These are phyloP conservation scores for Ara ararauna DNA, from an alignment of 2,797 vertebrate genomes.

Conservation along the genomic window DNA sequence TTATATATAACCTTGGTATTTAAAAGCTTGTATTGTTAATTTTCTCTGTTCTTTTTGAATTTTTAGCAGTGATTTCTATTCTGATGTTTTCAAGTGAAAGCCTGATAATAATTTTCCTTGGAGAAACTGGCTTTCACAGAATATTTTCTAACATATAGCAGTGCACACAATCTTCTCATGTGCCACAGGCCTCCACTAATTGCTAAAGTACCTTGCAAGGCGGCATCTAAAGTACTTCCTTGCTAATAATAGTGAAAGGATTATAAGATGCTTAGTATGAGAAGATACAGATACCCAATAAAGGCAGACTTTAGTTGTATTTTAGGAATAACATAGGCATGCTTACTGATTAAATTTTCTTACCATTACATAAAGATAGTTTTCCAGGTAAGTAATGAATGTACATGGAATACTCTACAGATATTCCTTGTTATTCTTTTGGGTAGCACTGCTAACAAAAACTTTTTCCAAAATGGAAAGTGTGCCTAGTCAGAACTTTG, in stretches of 20 bases:
- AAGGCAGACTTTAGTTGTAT: neutral
- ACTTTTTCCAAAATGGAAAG: conserved; percentile 56
- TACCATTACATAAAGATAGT: conserved; percentile 16
- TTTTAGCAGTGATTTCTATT: neutral
- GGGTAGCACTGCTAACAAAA: conserved; percentile 59
- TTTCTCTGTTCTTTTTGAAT: neutral
- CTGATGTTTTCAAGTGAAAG: neutral
- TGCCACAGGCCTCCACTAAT: neutral
- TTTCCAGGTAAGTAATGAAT: conserved; percentile 18
- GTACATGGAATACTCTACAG: conserved; percentile 1
- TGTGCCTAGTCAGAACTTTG: conserved; percentile 68
- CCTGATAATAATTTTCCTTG: neutral
- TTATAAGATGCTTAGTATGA: neutral
- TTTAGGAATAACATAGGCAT: neutral
- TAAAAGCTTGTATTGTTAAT: neutral
- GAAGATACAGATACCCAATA: neutral
- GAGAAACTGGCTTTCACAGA: neutral
- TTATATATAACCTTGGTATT: neutral
- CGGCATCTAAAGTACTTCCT: neutral
- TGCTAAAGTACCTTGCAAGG: neutral
- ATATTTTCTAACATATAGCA: neutral
- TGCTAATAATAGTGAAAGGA: neutral
- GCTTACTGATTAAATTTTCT: neutral
- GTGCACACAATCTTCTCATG: neutral
- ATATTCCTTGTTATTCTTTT: conserved; percentile 43